phyloP scores from a whole-genome alignment of 2,888 invertebrate genomes.

The Sarcophaga carnaria region DNA sequence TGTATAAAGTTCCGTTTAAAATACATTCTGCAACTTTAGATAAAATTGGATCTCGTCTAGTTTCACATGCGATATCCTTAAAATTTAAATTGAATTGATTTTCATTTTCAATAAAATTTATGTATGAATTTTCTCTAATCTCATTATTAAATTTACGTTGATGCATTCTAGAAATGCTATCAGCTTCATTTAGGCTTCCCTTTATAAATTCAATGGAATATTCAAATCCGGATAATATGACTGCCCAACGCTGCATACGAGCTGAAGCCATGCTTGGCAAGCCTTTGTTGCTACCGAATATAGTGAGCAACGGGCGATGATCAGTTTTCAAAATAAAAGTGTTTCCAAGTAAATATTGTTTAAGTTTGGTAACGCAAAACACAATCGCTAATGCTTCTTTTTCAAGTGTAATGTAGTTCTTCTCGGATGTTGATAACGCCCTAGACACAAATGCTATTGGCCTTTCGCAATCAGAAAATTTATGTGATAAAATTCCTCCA shows the following conservation, averaged over 20 bases:
- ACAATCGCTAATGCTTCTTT: slow-evolving; percentile 60
- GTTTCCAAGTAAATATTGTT: slow-evolving; percentile 62
- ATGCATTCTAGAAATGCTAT: slow-evolving; percentile 37
- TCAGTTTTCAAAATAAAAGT: slow-evolving; percentile 61
- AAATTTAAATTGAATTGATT: slow-evolving; percentile 30
- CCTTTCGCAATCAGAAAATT: slow-evolving; percentile 42
- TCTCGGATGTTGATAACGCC: slow-evolving; percentile 57
- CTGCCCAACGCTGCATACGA: slow-evolving; percentile 37
- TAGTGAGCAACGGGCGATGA: slow-evolving; percentile 60
- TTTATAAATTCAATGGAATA: slow-evolving; percentile 59
- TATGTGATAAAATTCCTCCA: slow-evolving; percentile 67
- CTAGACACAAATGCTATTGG: slow-evolving; percentile 68
- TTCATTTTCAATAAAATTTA: slow-evolving; percentile 55
- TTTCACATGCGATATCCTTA: slow-evolving; percentile 56
- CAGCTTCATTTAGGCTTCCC: slow-evolving; percentile 59
- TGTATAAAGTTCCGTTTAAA: slow-evolving; percentile 25
- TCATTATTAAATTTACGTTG: slow-evolving; percentile 31
- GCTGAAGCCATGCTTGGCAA: slow-evolving; percentile 60
- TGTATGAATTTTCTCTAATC: slow-evolving; percentile 40
- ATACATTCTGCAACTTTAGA: slow-evolving; percentile 39
- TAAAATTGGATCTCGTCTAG: slow-evolving; percentile 42
- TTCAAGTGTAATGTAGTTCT: slow-evolving; percentile 66
- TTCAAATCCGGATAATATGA: slow-evolving; percentile 64
- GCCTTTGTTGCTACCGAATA: slow-evolving; percentile 63
- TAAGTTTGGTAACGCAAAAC: slow-evolving; percentile 63